Base-by-base conservation (phyloP, 2,113 vertebrate species). In the Prochilodus magdalenae region DNA sequence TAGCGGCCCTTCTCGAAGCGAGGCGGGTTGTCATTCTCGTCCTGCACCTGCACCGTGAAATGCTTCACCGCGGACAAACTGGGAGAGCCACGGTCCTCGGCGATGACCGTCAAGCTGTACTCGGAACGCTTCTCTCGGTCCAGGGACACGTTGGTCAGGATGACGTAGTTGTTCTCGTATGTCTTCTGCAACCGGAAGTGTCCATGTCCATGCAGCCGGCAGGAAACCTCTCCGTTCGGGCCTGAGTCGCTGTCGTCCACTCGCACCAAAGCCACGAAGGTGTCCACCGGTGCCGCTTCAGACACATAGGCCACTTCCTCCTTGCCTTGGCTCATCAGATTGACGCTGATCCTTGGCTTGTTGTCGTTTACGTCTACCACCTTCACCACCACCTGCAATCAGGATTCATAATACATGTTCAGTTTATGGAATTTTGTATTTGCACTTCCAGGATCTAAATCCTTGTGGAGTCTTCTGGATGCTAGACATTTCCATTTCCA, bases 351-450 rank as follows among this genome's bases (percentile, higher is more conserved):
- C 89, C 99, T 97, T 0, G 98, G 98, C 69, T 96, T 98, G 89
- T 99, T 99, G 91, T 99, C 98, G 30, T 99, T 99, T 7, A 99
- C 95, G 22, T 99, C 98, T 80, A 96, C 96, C 66, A 99, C 89
- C 88, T 97, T 96, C 72, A 99, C 95, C 77, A 99, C 94, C 72
- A 98, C 98, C 90, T 60, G 57, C 57, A 15, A 26, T 7, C 26
- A 26, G n/a, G 12, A 60, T 24, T 24, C 8, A 60, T 0, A 60
- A 26, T 60, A 15, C 22, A 60, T 0, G 0, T 24, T 60, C 0
- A 60, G 57, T 1, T 60, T 12, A 22, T 7, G 20, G 1, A 7
- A 22, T 55, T 55, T 20, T 36, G 33, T 6, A 36, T 36, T 36
- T 36, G n/a, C n/a, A 3, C 6, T 36, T 36, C 6, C 33, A 36